Conservation (phyloP, 1,140 invertebrate species). For the Oreohelix idahoensis region DNA sequence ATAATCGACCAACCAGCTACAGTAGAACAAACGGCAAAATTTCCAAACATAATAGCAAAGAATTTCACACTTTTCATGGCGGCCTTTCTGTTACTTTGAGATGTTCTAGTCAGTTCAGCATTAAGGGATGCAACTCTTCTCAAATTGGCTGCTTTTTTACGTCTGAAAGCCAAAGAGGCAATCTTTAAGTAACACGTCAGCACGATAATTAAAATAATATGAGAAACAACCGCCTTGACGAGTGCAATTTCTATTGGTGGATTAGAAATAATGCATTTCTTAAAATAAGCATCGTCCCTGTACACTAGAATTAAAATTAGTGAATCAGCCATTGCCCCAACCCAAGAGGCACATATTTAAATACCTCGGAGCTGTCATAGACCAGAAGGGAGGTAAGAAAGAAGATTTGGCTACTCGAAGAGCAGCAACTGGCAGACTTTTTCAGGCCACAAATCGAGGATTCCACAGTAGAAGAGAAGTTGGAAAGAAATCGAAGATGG, state of each 20-base stretch:
- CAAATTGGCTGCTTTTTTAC: background rate
- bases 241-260: background rate
- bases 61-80: conserved; percentile 6
- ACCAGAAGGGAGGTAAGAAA: no score
- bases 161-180: background rate
- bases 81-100: background rate
- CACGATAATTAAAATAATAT: background rate
- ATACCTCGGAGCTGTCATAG: no score
- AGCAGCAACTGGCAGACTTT: no score
- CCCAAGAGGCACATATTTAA: no score
- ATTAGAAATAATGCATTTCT: background rate
- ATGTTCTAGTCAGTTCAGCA: background rate
- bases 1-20: background rate
- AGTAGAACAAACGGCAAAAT: background rate
- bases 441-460: no score
- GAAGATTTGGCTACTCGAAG: no score
- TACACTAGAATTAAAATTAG: no score
- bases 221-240: background rate
- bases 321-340: no score
- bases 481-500: no score
- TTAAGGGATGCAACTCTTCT: background rate
- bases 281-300: background rate
- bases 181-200: background rate
- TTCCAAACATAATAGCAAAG: background rate
- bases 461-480: no score